phyloP scores from a whole-genome alignment of 2,888 invertebrate genomes.

The Eupithecia pulchellata region DNA sequence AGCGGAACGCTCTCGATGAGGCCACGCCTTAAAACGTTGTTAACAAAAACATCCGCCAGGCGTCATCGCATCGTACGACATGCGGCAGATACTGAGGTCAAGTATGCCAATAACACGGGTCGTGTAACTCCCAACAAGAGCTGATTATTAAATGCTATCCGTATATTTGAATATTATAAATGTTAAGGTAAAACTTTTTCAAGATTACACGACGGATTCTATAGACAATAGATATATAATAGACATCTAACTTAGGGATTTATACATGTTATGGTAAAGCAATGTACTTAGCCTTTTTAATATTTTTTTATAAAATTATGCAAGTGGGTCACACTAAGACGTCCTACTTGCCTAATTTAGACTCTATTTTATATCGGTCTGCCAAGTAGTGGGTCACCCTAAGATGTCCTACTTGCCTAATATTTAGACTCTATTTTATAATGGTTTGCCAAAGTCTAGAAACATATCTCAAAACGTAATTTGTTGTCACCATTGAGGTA shows the following conservation, averaged over 20 bases:
- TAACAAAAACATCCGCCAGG: constrained; percentile 7
- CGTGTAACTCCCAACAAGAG: constrained; percentile 26
- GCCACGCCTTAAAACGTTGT: not conserved
- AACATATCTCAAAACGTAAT: constrained; percentile 70
- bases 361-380: too few relatives aligned
- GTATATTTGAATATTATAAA: not conserved
- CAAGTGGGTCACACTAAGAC: too few relatives aligned
- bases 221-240: too few relatives aligned
- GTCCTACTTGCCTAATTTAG: too few relatives aligned
- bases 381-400: too few relatives aligned
- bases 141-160: not conserved
- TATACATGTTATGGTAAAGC: too few relatives aligned
- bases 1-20: not conserved
- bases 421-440: too few relatives aligned
- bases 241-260: too few relatives aligned
- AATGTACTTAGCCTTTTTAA: too few relatives aligned
- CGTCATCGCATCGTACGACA: constrained; percentile 20
- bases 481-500: constrained; percentile 95
- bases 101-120: constrained; percentile 40
- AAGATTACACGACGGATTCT: too few relatives aligned
- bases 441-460: constrained; percentile 3
- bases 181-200: not conserved
- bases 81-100: constrained; percentile 48
- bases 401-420: too few relatives aligned
- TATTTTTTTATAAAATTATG: too few relatives aligned